Evolutionary conservation across 1,140 invertebrate species (phyloP), one percentile per base, ranked within the genome.

Genomic region (Leptoteleia sp.): DNA sequence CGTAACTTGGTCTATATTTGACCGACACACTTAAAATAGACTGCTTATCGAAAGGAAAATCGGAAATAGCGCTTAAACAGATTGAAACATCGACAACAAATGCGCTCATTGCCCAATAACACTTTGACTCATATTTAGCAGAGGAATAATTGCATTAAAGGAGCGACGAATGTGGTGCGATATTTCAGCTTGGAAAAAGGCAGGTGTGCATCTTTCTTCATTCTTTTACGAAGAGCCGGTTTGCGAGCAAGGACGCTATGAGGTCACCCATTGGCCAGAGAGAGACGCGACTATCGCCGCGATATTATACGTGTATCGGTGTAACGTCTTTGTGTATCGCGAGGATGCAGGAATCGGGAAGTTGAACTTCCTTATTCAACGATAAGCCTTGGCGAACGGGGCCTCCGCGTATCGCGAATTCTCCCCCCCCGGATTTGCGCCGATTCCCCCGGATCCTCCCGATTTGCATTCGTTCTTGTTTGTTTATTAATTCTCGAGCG

Each of bases 191-290:
- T 22, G 47, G 54, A 82, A 80, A 80, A 72, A 80, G 62, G 77
- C 80, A 80, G 77, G 77, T 78, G 77, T 78, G 80, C 77, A 80
- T 80, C 73, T 80, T 71, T 82, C 73, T 82, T 80, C 80, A 78
- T 80, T 80, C 73, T 55, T 33, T 70, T 45, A 42, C 17, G 70
- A 64, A 13, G 43, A 82, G 80, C 80, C 80, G 80, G 80, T 78
- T 82, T 78, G 61, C 72, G 33, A 76, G 68, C 43, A 67, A 81
- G 77, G 48, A 37, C 57, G 31, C 59, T 43, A 31, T 70, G 71
- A 76, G 47, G 33, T 50, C 37, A 15, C n/a, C 43, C 47, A 17
- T 29, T 22, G 37, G 62, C 19, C 9, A 33, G 35, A 55, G 17
- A 11, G 52, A 67, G 43, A 67, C 13, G 48, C 43, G 8, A 40